Conservation (phyloP, 2,888 invertebrate genomes). For the Drosophila parthenogenetica region DNA sequence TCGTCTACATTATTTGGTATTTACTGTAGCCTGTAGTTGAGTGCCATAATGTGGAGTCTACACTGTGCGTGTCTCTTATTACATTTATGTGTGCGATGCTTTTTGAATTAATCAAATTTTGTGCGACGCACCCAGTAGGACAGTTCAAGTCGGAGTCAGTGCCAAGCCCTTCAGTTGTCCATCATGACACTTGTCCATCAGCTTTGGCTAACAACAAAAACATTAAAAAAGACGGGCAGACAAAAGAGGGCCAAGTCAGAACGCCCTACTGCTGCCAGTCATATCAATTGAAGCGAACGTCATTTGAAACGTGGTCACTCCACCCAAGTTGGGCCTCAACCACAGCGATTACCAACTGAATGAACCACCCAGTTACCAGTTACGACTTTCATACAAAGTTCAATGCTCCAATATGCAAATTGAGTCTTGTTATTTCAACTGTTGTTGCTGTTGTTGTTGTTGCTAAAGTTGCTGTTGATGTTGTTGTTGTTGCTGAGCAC, state of each 20-base stretch:
- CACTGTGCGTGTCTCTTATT: slow-evolving; percentile 42
- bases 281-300: slow-evolving; percentile 62
- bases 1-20: neutral
- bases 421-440: slow-evolving; percentile 54
- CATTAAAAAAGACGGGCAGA: too few relatives aligned
- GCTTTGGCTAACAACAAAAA: slow-evolving; percentile 57
- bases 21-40: neutral
- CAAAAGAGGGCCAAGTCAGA: slow-evolving; percentile 48
- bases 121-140: slow-evolving; percentile 59
- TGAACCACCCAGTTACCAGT: slow-evolving; percentile 42
- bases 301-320: slow-evolving; percentile 74
- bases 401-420: slow-evolving; percentile 81
- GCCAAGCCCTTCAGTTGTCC: slow-evolving; percentile 66
- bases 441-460: slow-evolving; percentile 15
- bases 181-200: slow-evolving; percentile 79
- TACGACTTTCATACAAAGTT: slow-evolving; percentile 49
- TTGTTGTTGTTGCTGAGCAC: slow-evolving; percentile 47
- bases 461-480: slow-evolving; percentile 19
- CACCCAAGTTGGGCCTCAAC: slow-evolving; percentile 37
- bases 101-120: slow-evolving; percentile 72
- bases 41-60: neutral
- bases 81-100: slow-evolving; percentile 48
- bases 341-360: slow-evolving; percentile 53
- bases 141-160: slow-evolving; percentile 11
- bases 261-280: slow-evolving; percentile 16